Evolutionary conservation across 1,140 invertebrate genomes (phyloP).

Genomic region (Diuraphis noxia): DNA sequence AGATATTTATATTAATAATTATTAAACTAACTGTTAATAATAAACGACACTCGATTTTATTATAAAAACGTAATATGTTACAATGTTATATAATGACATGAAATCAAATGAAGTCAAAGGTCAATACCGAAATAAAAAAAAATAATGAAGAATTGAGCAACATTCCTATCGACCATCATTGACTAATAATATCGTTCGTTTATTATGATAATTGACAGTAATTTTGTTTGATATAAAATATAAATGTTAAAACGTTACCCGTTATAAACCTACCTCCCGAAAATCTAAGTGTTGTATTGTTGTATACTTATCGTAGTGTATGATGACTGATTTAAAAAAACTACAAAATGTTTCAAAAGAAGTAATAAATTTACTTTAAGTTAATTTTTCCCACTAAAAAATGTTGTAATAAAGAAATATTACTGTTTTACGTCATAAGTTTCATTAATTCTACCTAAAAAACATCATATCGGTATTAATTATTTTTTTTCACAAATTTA

Average conservation of each 20-base stretch:
- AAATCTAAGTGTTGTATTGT: not conserved
- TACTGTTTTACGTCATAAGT: not conserved
- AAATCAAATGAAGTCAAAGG: slow-evolving; percentile 14
- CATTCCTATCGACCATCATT: not conserved
- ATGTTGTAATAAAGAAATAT: not conserved
- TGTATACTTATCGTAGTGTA: not conserved
- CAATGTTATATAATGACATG: not conserved
- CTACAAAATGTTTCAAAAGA: not conserved
- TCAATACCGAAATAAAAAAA: slow-evolving; percentile 2
- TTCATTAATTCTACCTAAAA: not conserved
- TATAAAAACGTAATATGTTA: not conserved
- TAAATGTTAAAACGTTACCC: not conserved
- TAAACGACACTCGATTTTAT: not conserved
- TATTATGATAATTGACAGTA: slow-evolving; percentile 21
- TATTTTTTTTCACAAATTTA: not conserved
- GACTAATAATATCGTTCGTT: not conserved
- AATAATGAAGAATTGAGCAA: not conserved
- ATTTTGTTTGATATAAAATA: not conserved
- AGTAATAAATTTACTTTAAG: not conserved
- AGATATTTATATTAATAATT: not conserved
- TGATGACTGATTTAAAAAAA: not conserved
- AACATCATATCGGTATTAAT: not conserved
- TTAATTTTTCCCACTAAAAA: not conserved
- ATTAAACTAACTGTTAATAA: not conserved
- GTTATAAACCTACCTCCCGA: not conserved